phyloP scores from a whole-genome alignment of 1,140 invertebrate genomes.

The Trichonephila clavata region DNA sequence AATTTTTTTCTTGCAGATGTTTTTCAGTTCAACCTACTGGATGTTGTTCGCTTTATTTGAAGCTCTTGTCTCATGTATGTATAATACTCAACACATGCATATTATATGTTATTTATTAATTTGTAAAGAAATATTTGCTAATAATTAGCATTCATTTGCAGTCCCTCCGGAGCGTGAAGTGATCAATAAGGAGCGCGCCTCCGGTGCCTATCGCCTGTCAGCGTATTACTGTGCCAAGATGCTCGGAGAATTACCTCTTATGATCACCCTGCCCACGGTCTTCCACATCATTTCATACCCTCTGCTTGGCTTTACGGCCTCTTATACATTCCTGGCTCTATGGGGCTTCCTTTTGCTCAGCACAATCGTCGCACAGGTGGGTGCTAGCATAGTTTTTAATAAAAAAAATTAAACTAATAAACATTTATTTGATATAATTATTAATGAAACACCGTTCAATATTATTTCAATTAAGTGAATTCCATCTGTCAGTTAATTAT shows the following conservation, averaged over 20 bases:
- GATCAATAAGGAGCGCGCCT: conserved; percentile 90
- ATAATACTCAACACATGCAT: background rate
- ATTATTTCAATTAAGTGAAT: no score
- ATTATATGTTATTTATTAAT: background rate
- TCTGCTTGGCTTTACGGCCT: conserved; percentile 85
- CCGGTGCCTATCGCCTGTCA: conserved; percentile 90
- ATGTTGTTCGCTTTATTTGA: conserved; percentile 93
- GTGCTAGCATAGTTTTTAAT: background rate
- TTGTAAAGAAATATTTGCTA: no score
- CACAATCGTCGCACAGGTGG: conserved; percentile 88
- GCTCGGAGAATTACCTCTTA: conserved; percentile 90
- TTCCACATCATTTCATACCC: conserved; percentile 91
- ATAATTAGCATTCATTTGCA: background rate
- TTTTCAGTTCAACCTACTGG: conserved; percentile 93
- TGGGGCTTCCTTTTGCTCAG: conserved; percentile 88
- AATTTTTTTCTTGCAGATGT: conserved; percentile 83
- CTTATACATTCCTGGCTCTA: conserved; percentile 86
- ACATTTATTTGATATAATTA: no score
- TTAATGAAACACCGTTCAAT: no score
- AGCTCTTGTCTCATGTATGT: conserved; percentile 86
- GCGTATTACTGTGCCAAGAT: conserved; percentile 93
- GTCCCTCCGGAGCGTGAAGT: conserved; percentile 90
- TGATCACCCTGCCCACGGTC: conserved; percentile 88
- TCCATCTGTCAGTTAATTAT: no score
- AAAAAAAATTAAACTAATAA: no score